phyloP scores from a whole-genome alignment of 2,797 vertebrate genomes.

The Enteromius unitaeniatus region DNA sequence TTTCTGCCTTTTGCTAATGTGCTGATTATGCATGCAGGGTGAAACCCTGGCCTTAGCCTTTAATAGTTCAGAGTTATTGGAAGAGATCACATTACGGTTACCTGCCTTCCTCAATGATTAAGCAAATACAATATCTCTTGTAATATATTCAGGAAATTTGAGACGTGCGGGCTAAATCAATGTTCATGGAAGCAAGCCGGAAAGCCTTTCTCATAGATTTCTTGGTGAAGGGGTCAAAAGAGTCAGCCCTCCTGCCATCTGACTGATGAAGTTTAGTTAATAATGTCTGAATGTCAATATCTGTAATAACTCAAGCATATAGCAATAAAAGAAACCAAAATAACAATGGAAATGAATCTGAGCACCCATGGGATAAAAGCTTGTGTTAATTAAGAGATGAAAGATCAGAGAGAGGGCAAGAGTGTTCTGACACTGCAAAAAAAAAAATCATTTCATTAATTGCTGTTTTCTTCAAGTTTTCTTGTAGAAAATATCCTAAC shows the following conservation, averaged over 20 bases:
- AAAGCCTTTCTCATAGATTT: slow-evolving; percentile 37
- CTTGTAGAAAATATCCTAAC: not conserved
- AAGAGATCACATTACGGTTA: slow-evolving; percentile 23
- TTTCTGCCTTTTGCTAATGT: not conserved
- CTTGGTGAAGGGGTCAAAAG: slow-evolving; percentile 24
- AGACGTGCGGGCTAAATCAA: slow-evolving; percentile 5
- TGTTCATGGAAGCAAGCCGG: not conserved
- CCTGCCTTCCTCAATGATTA: slow-evolving; percentile 16
- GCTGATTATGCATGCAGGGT: slow-evolving; percentile 1
- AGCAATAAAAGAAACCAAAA: slow-evolving; percentile 62
- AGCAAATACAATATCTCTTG: slow-evolving; percentile 41
- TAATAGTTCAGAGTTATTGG: slow-evolving; percentile 21
- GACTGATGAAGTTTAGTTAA: slow-evolving; percentile 52
- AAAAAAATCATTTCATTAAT: not conserved
- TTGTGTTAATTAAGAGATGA: slow-evolving; percentile 52
- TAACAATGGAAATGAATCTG: slow-evolving; percentile 63
- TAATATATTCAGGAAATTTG: slow-evolving; percentile 44
- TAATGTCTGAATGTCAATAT: slow-evolving; percentile 49
- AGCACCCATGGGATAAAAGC: slow-evolving; percentile 7
- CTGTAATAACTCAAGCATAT: slow-evolving; percentile 53
- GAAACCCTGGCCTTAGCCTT: not conserved
- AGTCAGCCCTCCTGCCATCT: slow-evolving; percentile 32
- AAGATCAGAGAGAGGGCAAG: slow-evolving; percentile 11
- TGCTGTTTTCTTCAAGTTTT: not conserved
- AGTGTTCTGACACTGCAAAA: not conserved